A percentile compares a stretch with the other conserved stretches of the same genome.
These are phyloP conservation scores for Drosophila fungiperda DNA, from an alignment of 2,888 invertebrate genomes.

Conservation along the genomic window DNA sequence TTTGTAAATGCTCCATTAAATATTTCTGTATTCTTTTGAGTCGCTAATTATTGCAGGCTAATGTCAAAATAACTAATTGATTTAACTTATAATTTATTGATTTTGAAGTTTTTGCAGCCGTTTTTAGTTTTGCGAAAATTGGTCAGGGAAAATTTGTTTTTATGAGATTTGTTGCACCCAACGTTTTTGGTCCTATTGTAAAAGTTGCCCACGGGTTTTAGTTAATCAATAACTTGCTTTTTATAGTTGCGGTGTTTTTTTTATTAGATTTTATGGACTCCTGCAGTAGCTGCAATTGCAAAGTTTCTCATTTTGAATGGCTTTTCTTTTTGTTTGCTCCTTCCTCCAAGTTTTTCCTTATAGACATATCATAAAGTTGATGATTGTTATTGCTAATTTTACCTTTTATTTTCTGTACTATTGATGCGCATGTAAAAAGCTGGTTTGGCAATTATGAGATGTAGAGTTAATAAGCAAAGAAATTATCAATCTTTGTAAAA, in stretches of 20 bases:
- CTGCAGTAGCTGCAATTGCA: slow-evolving; percentile 34
- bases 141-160: slow-evolving; percentile 1
- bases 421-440: slow-evolving; percentile 7
- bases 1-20: neutral
- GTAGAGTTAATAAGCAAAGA: neutral
- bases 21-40: neutral
- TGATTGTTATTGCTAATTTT: slow-evolving; percentile 33
- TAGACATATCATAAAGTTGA: slow-evolving; percentile 37
- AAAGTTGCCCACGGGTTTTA: slow-evolving; percentile 17
- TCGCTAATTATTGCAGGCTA: neutral
- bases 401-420: slow-evolving; percentile 13
- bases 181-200: slow-evolving; percentile 12
- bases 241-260: neutral
- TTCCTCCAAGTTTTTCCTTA: slow-evolving; percentile 38
- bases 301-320: slow-evolving; percentile 31
- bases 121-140: neutral
- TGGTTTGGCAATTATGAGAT: neutral
- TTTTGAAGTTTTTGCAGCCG: neutral
- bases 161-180: slow-evolving; percentile 11
- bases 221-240: slow-evolving; percentile 51
- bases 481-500: neutral
- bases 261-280: slow-evolving; percentile 14
- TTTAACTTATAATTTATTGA: neutral
- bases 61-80: neutral
- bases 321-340: neutral